Evolutionary conservation across 1,140 invertebrate genomes (phyloP).

Genomic region (Eufriesea mexicana): DNA sequence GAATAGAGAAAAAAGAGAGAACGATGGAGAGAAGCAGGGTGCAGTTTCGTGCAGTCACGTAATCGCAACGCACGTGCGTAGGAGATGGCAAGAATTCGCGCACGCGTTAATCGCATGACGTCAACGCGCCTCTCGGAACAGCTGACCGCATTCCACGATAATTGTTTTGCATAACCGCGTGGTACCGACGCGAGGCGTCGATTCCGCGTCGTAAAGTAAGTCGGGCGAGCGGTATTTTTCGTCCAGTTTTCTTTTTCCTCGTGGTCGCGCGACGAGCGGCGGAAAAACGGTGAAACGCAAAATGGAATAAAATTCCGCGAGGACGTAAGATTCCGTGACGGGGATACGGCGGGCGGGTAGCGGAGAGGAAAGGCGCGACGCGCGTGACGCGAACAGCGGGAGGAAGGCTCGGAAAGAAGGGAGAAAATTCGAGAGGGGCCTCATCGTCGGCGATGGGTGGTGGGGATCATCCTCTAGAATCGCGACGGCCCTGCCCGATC

Average conservation of each 20-base stretch:
- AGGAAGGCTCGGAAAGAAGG: slow-evolving; percentile 28
- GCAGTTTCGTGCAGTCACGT: slow-evolving; percentile 18
- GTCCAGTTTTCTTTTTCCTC: not conserved
- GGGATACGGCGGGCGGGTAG: too few relatives aligned
- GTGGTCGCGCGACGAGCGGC: not conserved
- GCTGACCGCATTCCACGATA: slow-evolving; percentile 82
- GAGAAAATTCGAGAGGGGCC: slow-evolving; percentile 61
- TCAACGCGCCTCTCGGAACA: slow-evolving; percentile 78
- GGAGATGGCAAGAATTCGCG: slow-evolving; percentile 53
- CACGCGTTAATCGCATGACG: slow-evolving; percentile 71
- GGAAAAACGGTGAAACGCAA: too few relatives aligned
- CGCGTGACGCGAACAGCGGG: not conserved
- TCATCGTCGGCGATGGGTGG: not conserved
- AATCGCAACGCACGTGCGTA: slow-evolving; percentile 55
- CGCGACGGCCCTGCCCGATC: slow-evolving; percentile 50
- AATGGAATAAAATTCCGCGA: not conserved
- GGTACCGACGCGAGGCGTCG: slow-evolving; percentile 66
- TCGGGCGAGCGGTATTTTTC: slow-evolving; percentile 4
- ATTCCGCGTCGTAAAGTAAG: not conserved
- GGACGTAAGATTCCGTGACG: too few relatives aligned
- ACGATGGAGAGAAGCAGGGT: not conserved
- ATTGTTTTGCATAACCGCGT: slow-evolving; percentile 81
- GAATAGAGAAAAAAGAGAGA: not conserved
- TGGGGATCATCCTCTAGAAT: slow-evolving; percentile 9
- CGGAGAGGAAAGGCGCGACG: too few relatives aligned